Evolutionary conservation across 2,797 vertebrate species (phyloP), one percentile per base, ranked within the genome.

Genomic region (Erethizon dorsatum): DNA sequence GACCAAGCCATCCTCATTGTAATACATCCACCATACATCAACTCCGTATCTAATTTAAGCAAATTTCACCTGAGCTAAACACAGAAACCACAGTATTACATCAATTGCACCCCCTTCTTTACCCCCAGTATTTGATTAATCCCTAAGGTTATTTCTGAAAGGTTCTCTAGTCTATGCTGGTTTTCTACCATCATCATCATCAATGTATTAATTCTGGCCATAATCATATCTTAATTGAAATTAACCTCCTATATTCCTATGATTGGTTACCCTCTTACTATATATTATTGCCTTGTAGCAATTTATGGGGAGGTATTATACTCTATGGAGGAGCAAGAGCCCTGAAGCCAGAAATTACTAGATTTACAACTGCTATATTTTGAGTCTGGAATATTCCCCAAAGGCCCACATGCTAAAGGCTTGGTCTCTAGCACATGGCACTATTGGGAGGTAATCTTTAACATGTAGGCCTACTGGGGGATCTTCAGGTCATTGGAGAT

Each of bases 91-190:
- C 61, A 61, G 14, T 6, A 24, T 9, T 33, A n/a, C 12, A 33
- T 71, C 59, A 88, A 28, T 75, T 52, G 11, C n/a, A 57, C 10
- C 52, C 14, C 80, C 20, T 41, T 52, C 14, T 89, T 69, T 67
- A 88, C 18, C 31, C 52, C 75, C 80, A 86, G 52, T 6, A 22
- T 83, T 67, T 82, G 57, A 67, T 26, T 83, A 88, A 92, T 47
- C 54, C 79, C 63, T 83, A 67, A 37, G 28, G 61, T n/a, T 87
- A 37, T 37, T 91, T 96, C 37, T 75, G 41, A 88, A 91, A 92
- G 61, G 7, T 31, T 90, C 69, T 88, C 77, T 77, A 50, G 54
- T 89, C 45, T 24, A 50, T 65, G 26, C 31, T 91, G 56, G 37
- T 77, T 89, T 86, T 56, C 83, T 83, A 28, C 88, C 41, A 80